Evolutionary conservation across 2,113 vertebrate genomes (phyloP).

Genomic region (Eolophus roseicapilla): DNA sequence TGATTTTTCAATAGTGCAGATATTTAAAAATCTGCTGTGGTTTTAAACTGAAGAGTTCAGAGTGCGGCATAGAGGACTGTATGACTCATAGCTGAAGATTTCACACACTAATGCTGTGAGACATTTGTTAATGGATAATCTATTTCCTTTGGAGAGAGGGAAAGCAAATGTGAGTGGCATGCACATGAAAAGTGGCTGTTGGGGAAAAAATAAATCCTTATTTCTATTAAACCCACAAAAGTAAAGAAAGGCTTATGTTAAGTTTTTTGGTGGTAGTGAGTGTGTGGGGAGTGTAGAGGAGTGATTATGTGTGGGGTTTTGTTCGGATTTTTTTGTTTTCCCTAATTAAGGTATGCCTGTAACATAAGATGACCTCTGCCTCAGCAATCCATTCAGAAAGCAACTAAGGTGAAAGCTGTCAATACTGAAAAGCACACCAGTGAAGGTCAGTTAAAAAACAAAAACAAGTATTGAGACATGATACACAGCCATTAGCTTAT

Average conservation of each 20-base stretch:
- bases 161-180: neutral
- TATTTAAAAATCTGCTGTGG: neutral
- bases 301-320: neutral
- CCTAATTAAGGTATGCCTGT: neutral
- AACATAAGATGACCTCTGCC: neutral
- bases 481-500: neutral
- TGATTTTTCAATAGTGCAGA: neutral
- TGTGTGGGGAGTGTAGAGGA: neutral
- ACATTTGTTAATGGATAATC: slow-evolving; percentile 54
- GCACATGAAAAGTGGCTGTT: neutral
- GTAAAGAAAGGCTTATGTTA: neutral
- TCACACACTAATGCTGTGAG: neutral
- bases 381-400: neutral
- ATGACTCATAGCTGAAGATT: slow-evolving; percentile 49
- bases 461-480: neutral
- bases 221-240: neutral
- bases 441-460: neutral
- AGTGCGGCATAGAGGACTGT: neutral
- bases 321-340: neutral
- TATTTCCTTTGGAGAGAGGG: slow-evolving; percentile 26
- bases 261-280: neutral
- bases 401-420: neutral
- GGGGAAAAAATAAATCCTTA: neutral
- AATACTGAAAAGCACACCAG: neutral
- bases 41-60: slow-evolving; percentile 12